Percentiles rank a stretch among this genome's conserved stretches.
phyloP scores from a whole-genome alignment of 64 coral and sea anemone species.

The Dendrophyllia cribrosa region DNA sequence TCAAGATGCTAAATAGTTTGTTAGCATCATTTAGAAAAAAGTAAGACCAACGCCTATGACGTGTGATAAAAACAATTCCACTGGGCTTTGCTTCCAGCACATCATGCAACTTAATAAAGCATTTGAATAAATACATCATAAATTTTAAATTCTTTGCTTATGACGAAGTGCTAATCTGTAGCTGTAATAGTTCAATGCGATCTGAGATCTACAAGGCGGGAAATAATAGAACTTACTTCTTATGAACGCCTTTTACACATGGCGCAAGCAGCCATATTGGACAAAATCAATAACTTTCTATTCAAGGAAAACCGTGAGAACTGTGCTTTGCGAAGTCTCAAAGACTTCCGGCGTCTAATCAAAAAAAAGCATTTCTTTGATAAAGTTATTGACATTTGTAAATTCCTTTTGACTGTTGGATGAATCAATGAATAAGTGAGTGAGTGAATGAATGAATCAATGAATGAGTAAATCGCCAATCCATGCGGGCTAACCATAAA shows the following conservation, averaged over 20 bases:
- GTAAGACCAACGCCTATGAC: neutral
- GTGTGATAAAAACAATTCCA: neutral
- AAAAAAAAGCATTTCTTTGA: neutral
- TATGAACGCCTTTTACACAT: too few species aligned
- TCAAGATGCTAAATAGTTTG: neutral
- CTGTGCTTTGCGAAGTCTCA: neutral
- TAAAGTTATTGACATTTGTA: constrained; percentile 28
- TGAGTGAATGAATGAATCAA: neutral
- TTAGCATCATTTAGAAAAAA: neutral
- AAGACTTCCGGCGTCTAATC: constrained; percentile 5
- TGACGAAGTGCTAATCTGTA: neutral
- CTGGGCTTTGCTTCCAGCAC: neutral
- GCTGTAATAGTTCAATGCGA: neutral
- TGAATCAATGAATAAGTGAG: neutral
- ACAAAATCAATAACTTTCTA: too few species aligned
- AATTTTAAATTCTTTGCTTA: neutral
- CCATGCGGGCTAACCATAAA: neutral
- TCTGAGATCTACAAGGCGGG: too few species aligned
- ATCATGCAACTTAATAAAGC: too few species aligned
- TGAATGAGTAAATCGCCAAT: neutral
- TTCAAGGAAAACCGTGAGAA: neutral
- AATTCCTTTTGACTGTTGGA: constrained; percentile 40
- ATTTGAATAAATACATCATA: too few species aligned
- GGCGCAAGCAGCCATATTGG: too few species aligned
- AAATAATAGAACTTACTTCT: too few species aligned